Evolutionary conservation across 1,140 invertebrate species (phyloP), one percentile per base, ranked within the genome.

Genomic region (Liolophura sinensis): DNA sequence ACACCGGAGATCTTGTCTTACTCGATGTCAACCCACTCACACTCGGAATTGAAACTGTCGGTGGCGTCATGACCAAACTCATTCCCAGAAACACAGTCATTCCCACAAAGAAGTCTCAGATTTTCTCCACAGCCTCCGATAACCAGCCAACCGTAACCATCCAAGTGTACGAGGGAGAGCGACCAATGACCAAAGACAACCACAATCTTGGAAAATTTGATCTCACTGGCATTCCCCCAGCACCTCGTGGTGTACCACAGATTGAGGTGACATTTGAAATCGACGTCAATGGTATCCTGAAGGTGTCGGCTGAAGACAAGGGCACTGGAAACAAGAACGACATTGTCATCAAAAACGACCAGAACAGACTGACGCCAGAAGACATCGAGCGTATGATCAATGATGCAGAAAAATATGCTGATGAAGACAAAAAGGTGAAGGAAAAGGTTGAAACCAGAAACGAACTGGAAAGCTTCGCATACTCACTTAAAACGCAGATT

Each of bases 231-330:
- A 97, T 99, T 72, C 97, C 97, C 70, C 96, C 96, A 50, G 96
- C 97, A 56, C 96, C 96, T 5, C 88, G 97, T 80, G 97, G 97
- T 67, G 95, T 99, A 52, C 96, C 97, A n/a, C 96, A 99, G 86
- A 98, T 99, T 81, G 95, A 98, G 86, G 96, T 99, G 1, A 98
- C 96, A 0, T 99, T 99, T 80, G 97, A 99, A 86, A 99, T 99
- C 76, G 97, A 99, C 79, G 97, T 96, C 51, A 99, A 99, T 81
- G 97, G 97, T 86, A 99, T 99, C 78, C 87, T 98, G 14, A 92
- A 93, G 86, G 82, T 82, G 7, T 95, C 94, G 24, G 97, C 97
- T 25, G 97, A 99, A 85, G 97, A 99, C 80, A 99, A 99, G 85
- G 96, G 96, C 47, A 99, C 97, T 64, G 97, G 97, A 63, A 98